A percentile compares a stretch with the other conserved stretches of the same genome.
phyloP scores from a whole-genome alignment of 2,797 vertebrate species.

The Simalia tracyae region DNA sequence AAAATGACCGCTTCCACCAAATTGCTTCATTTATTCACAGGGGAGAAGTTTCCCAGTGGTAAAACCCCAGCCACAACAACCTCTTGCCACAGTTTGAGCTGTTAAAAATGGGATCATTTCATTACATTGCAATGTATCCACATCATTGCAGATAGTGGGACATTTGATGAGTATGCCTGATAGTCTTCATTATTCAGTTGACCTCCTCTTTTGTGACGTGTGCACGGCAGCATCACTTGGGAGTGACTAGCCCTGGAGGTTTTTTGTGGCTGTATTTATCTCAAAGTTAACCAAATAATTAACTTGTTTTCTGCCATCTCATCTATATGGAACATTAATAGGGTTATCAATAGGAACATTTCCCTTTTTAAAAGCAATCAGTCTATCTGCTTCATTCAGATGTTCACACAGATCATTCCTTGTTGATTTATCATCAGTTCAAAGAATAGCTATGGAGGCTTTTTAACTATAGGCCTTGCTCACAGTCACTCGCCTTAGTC shows the following conservation, averaged over 20 bases:
- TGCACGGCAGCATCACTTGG: neutral
- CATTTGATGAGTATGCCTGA: neutral
- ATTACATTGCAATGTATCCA: neutral
- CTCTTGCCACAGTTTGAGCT: neutral
- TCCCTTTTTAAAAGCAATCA: conserved; percentile 24
- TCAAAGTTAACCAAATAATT: neutral
- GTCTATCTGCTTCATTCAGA: conserved; percentile 23
- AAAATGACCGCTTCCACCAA: neutral
- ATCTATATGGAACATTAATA: neutral
- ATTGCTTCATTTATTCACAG: neutral
- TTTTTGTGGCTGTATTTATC: neutral
- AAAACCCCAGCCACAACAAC: neutral
- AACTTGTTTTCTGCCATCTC: neutral
- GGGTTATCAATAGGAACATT: neutral
- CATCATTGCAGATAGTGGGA: too few species aligned
- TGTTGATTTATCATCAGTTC: conserved; percentile 37
- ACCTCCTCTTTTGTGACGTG: neutral
- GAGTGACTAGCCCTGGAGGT: neutral
- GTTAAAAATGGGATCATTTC: neutral
- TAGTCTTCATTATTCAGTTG: neutral
- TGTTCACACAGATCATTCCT: conserved; percentile 45
- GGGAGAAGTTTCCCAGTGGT: neutral
- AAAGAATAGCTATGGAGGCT: conserved; percentile 36
- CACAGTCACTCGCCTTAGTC: neutral
- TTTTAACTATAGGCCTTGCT: conserved; percentile 37